Evolutionary conservation across 2,113 vertebrate species (phyloP), one percentile per base, ranked within the genome.

Genomic region (Triplophysa tibetana): DNA sequence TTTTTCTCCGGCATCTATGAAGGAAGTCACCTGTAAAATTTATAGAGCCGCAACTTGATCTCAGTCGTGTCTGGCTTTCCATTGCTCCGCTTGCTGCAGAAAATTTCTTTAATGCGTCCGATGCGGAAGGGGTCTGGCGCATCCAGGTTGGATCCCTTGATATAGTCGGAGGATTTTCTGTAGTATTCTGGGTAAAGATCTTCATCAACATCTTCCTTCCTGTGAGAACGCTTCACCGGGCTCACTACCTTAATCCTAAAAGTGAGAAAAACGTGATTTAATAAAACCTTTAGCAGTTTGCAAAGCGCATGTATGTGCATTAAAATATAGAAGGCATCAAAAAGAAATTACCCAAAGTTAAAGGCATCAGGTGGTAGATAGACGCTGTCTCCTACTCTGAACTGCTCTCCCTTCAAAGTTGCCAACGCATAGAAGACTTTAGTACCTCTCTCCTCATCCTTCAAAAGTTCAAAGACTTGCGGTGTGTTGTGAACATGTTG

Each of bases 141-240:
- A 0, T 98, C 95, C 83, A 95, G 87, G 91, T 99, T 99, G 85
- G 96, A 98, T 6, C 97, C 97, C 77, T 99, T 99, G 80, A 99
- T 98, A 89, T 98, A 98, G 82, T 98, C 97, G 0, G 97, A 98
- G 19, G 94, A 97, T 33, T 98, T 98, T 4, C 97, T 92, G 90
- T 99, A 98, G 82, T 98, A 96, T 84, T 98, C 97, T 0, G 97
- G 96, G 81, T 98, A 95, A 56, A 98, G 89, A 2, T 96, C 96
- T 78, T 98, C 96, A 0, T 99, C 95, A 85, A 97, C 95, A 0
- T 96, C 94, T 10, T 97, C 96, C 83, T 97, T 99, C 69, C 92
- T 92, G 9, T 94, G 93, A 0, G 95, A 91, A 7, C 97, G 89
- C 77, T 98, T 99, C 84, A 93, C 87, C 0, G 97, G 96, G 83